Percentiles rank a stretch among this genome's conserved stretches.
These are phyloP conservation scores for Grammomys dolichurus DNA, from an alignment of 2,113 vertebrate genomes.

Conservation along the genomic window DNA sequence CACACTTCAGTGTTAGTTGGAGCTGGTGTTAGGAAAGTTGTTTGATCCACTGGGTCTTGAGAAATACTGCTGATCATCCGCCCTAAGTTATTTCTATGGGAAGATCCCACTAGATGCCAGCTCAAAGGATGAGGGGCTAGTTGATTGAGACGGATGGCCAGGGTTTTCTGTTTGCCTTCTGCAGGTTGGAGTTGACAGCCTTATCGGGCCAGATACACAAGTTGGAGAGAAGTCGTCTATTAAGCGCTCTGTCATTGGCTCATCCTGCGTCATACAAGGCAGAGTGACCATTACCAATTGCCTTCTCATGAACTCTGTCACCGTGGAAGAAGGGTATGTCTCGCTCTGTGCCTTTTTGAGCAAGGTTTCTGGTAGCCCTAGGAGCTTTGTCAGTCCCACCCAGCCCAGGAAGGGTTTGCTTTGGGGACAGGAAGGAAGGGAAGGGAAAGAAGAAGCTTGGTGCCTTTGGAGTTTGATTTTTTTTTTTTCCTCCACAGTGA, in stretches of 20 bases:
- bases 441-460: slow-evolving; percentile 15
- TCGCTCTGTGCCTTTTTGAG: neutral
- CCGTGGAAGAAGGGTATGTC: slow-evolving; percentile 96
- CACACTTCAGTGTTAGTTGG: neutral
- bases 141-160: slow-evolving; percentile 6
- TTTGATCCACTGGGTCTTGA: slow-evolving; percentile 10
- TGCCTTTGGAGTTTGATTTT: slow-evolving; percentile 36
- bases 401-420: neutral
- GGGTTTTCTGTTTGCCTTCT: slow-evolving; percentile 59
- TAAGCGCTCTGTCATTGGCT: slow-evolving; percentile 94
- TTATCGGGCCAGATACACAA: slow-evolving; percentile 93
- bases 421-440: neutral
- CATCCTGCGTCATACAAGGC: slow-evolving; percentile 91
- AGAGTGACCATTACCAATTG: slow-evolving; percentile 96
- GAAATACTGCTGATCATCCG: slow-evolving; percentile 2
- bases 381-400: neutral
- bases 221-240: slow-evolving; percentile 96
- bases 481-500: slow-evolving; percentile 12
- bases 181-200: slow-evolving; percentile 95
- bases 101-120: slow-evolving; percentile 24
- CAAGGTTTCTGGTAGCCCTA: neutral
- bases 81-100: slow-evolving; percentile 37
- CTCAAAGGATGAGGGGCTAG: neutral
- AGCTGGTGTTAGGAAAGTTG: slow-evolving; percentile 41
- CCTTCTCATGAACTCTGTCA: slow-evolving; percentile 98